These are phyloP conservation scores for Eonycteris spelaea DNA, from an alignment of 2,113 vertebrate genomes.

Conservation along the genomic window DNA sequence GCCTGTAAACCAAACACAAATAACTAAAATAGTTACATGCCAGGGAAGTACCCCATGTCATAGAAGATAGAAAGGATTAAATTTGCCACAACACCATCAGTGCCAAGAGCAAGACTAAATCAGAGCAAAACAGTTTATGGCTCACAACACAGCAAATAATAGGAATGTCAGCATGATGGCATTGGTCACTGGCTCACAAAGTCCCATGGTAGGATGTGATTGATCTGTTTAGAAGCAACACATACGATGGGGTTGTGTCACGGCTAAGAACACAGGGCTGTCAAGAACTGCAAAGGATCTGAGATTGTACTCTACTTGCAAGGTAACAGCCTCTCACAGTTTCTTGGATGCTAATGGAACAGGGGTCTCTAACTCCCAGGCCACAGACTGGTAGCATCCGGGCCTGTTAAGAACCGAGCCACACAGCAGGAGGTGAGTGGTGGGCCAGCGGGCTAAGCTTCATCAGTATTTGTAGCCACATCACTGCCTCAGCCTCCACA, in stretches of 20 bases:
- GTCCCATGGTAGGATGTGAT: background rate
- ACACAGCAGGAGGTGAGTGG: too few relatives aligned
- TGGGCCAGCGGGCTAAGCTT: too few relatives aligned
- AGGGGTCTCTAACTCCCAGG: too few relatives aligned
- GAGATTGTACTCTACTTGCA: background rate
- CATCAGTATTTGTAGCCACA: too few relatives aligned
- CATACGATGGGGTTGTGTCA: background rate
- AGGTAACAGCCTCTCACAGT: background rate
- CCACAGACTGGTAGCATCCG: too few relatives aligned
- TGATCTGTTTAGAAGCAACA: background rate
- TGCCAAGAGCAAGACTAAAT: background rate
- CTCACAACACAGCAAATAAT: background rate
- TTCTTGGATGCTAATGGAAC: background rate
- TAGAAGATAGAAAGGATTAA: background rate
- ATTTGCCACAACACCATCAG: background rate
- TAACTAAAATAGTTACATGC: background rate
- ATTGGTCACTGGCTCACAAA: too few relatives aligned
- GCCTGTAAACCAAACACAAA: background rate
- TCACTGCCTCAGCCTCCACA: too few relatives aligned
- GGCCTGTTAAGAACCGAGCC: too few relatives aligned
- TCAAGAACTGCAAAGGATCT: background rate
- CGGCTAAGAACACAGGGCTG: background rate
- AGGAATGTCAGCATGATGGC: background rate
- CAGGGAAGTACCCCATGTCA: background rate
- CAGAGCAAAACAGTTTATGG: background rate